Evolutionary conservation across 2,797 vertebrate species (phyloP).

Genomic region (Hapalemur alaotrensis): DNA sequence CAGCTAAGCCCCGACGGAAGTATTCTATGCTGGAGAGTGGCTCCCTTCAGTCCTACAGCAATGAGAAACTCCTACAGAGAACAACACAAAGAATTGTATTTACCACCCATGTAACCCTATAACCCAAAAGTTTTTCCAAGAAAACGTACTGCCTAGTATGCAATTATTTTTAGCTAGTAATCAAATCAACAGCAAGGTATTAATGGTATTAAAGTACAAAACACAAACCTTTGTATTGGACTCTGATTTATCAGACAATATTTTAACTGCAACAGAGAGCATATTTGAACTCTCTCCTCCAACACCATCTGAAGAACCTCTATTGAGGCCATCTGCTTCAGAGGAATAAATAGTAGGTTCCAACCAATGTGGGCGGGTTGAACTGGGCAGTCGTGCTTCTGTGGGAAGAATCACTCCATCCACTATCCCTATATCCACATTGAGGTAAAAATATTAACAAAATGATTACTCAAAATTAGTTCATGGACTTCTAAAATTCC

Average conservation of each 20-base stretch:
- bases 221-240: slow-evolving; percentile 93
- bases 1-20: slow-evolving; percentile 93
- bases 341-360: slow-evolving; percentile 95
- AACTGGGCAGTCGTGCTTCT: slow-evolving; percentile 91
- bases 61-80: slow-evolving; percentile 93
- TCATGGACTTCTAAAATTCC: neutral
- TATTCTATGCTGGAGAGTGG: slow-evolving; percentile 95
- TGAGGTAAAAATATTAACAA: neutral
- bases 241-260: slow-evolving; percentile 93
- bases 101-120: neutral
- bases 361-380: slow-evolving; percentile 94
- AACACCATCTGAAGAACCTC: slow-evolving; percentile 89
- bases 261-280: slow-evolving; percentile 96
- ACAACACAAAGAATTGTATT: neutral
- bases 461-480: neutral
- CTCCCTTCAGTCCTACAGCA: slow-evolving; percentile 94
- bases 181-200: neutral
- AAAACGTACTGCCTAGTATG: neutral
- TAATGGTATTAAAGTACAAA: neutral
- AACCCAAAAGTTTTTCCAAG: neutral
- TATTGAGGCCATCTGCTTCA: slow-evolving; percentile 89
- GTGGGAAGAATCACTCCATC: slow-evolving; percentile 87
- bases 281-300: slow-evolving; percentile 93
- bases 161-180: neutral
- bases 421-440: slow-evolving; percentile 87